A percentile compares a stretch with the other conserved stretches of the same genome.
Conservation (phyloP, 2,113 vertebrate species). For the Lucifuga dentata region DNA sequence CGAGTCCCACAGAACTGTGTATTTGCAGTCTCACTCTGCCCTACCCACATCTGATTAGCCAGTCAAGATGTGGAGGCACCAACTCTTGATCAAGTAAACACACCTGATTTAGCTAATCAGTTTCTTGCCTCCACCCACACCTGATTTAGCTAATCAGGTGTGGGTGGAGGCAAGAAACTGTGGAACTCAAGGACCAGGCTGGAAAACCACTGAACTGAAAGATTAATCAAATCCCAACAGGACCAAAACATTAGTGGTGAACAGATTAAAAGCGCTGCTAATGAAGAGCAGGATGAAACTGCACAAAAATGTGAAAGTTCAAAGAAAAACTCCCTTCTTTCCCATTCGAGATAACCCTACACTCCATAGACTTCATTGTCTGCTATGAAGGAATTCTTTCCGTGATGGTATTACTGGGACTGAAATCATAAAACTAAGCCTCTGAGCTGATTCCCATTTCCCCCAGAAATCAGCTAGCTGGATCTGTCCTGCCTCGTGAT, state of each 20-base stretch:
- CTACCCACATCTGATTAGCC: too few relatives aligned
- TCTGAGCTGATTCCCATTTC: constrained; percentile 69
- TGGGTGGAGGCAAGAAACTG: too few relatives aligned
- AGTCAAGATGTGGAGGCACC: too few relatives aligned
- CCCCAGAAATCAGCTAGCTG: constrained; percentile 56
- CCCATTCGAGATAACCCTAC: constrained; percentile 43
- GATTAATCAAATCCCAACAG: neutral
- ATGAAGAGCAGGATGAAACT: constrained; percentile 19
- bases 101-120: too few relatives aligned
- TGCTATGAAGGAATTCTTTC: constrained; percentile 48
- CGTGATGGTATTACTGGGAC: constrained; percentile 54
- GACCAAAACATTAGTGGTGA: neutral
- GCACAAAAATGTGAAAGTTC: constrained; percentile 23
- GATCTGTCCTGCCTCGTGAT: constrained; percentile 59
- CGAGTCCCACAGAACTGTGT: too few relatives aligned
- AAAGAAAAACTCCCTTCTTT: constrained; percentile 5
- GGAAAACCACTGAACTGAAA: neutral
- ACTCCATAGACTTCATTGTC: constrained; percentile 50
- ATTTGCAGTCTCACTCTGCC: too few relatives aligned
- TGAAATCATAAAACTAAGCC: constrained; percentile 74
- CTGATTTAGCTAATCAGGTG: too few relatives aligned
- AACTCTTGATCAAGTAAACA: too few relatives aligned
- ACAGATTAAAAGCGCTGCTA: constrained; percentile 18
- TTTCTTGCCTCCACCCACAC: too few relatives aligned
- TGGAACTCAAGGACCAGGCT: too few relatives aligned